Percentiles rank a stretch among this genome's conserved stretches.
These are phyloP conservation scores for Rutpela maculata DNA, from an alignment of 2,888 invertebrate genomes.

Conservation along the genomic window DNA sequence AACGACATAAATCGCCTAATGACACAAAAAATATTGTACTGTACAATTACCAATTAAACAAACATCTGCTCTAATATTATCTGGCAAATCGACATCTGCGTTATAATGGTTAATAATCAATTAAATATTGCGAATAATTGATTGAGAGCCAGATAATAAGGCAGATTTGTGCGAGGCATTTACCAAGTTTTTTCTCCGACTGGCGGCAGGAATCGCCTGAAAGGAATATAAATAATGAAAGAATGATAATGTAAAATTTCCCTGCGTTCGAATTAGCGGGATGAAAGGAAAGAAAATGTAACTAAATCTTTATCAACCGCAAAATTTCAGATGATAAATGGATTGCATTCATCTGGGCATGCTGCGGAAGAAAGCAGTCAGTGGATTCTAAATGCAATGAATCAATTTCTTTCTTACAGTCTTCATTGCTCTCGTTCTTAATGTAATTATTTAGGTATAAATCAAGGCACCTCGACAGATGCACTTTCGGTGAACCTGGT, in stretches of 20 bases:
- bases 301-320: conserved; percentile 74
- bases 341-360: conserved; percentile 68
- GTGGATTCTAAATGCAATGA: conserved; percentile 64
- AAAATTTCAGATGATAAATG: conserved; percentile 72
- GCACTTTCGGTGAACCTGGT: conserved; percentile 34
- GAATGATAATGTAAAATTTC: conserved; percentile 73
- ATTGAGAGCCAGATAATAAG: conserved; percentile 37
- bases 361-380: conserved; percentile 68
- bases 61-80: conserved; percentile 57
- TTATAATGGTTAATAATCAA: conserved; percentile 57
- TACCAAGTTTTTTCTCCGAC: conserved; percentile 17
- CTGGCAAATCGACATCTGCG: conserved; percentile 58
- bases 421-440: conserved; percentile 63
- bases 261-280: conserved; percentile 69
- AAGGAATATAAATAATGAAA: conserved; percentile 71
- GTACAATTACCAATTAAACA: conserved; percentile 50
- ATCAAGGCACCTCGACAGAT: conserved; percentile 68
- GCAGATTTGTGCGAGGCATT: conserved; percentile 34
- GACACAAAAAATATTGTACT: conserved; percentile 38
- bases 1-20: conserved; percentile 9
- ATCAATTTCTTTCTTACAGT: conserved; percentile 60
- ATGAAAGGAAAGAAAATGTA: conserved; percentile 70
- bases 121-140: conserved; percentile 51
- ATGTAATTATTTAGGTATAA: conserved; percentile 73
- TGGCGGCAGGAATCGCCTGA: conserved; percentile 47